Conservation (phyloP, 2,888 invertebrate species). For the Cryptocephalus moraei region DNA sequence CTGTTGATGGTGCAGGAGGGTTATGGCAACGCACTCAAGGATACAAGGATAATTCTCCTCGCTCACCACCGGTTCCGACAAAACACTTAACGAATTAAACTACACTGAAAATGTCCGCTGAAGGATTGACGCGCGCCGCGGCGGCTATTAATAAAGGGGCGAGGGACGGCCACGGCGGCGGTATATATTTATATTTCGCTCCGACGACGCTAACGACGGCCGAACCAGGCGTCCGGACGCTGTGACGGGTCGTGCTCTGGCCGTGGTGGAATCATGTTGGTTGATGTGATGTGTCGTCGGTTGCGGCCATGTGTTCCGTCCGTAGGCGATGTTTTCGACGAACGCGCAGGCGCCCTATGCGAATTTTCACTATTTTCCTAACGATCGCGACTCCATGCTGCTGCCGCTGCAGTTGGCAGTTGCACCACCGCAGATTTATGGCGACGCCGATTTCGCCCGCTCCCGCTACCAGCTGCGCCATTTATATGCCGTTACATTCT, state of each 20-base stretch:
- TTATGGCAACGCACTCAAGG: not conserved
- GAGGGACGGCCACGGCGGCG: slow-evolving; percentile 17
- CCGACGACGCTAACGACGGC: slow-evolving; percentile 21
- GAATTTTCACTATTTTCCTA: slow-evolving; percentile 18
- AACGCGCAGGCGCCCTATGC: slow-evolving; percentile 11
- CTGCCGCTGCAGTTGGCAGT: slow-evolving; percentile 12
- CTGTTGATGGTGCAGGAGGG: not conserved
- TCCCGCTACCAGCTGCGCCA: not conserved
- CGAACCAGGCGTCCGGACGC: slow-evolving; percentile 19
- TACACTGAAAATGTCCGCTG: slow-evolving; percentile 18
- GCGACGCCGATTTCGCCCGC: slow-evolving; percentile 2
- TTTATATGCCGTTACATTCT: not conserved
- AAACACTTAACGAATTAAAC: slow-evolving; percentile 2
- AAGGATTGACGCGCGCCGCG: slow-evolving; percentile 4
- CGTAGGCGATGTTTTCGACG: slow-evolving; percentile 8
- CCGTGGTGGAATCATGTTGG: slow-evolving; percentile 14
- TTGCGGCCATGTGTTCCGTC: slow-evolving; percentile 12
- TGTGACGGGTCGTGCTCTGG: slow-evolving; percentile 10
- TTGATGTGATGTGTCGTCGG: slow-evolving; percentile 6
- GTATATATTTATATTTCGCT: slow-evolving; percentile 24
- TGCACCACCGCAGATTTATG: slow-evolving; percentile 25
- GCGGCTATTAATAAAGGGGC: slow-evolving; percentile 26
- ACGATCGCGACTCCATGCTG: slow-evolving; percentile 24
- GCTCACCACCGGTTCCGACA: slow-evolving; percentile 8
- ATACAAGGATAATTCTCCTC: not conserved